Base-by-base conservation (phyloP, 2,888 invertebrate species). In the Biston betularia region DNA sequence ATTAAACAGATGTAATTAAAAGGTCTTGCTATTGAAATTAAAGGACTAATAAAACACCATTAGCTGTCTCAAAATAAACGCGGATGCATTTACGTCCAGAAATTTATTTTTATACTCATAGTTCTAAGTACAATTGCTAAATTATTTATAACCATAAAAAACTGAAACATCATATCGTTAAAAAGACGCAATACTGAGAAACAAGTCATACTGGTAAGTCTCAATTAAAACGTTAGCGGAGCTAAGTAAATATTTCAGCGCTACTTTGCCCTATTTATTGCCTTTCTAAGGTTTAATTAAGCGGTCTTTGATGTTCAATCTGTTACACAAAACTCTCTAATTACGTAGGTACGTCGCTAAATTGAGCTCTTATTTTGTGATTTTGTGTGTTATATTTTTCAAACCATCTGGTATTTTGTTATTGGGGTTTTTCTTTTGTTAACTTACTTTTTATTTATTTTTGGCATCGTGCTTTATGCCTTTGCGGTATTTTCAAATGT, bases 231-330 rank as follows among this genome's bases (percentile, higher is more conserved):
- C 80, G 82, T 87, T 87, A 82, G 84, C 78, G 77, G 78, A 80
- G 80, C 83, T 85, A 84, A 87, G 90, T 92, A 90, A 92, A 92
- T 90, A 91, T 89, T 89, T 87, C 85, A 82, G 83, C 86, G 83
- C 86, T 87, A 85, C 86, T 88, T 85, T 82, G 84, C 82, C 78
- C 87, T 89, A 90, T 91, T 91, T 90, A 92, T 88, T 88, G 84
- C 80, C 85, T 84, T 88, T 85, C 85, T 84, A 86, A 87, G 85
- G 86, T 86, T 90, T 92, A 92, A 92, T 93, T 93, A 92, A 89
- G 81, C 79, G 79, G 76, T 80, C 89, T 93, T 93, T 93, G 92
- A 93, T 91, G 92, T 93, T 90, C 90, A 91, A 92, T 92, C 90
- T 89, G 89, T 87, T 87, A 88, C 88, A 78, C 81, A 84, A 89